These are phyloP conservation scores for Melieria omissa DNA, from an alignment of 2,888 invertebrate species.

Conservation along the genomic window DNA sequence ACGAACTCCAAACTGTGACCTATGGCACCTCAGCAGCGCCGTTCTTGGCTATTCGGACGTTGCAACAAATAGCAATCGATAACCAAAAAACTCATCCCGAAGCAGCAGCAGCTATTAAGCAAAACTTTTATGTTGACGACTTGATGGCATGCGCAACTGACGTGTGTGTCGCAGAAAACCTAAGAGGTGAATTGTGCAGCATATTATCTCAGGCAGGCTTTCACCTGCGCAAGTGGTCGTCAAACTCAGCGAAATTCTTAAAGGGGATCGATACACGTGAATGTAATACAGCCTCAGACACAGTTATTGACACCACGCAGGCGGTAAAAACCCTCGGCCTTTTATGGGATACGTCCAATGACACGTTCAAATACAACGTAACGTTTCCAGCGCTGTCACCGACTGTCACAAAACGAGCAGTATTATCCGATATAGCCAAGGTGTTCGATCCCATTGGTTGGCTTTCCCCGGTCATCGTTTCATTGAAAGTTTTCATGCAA, in stretches of 20 bases:
- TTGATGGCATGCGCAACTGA: constrained; percentile 4
- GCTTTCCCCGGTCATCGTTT: constrained; percentile 22
- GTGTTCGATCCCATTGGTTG: constrained; percentile 30
- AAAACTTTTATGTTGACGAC: constrained; percentile 3
- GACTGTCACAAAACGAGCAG: constrained; percentile 8
- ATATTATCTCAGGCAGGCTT: constrained; percentile 1
- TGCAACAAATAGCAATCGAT: neutral
- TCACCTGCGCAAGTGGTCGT: constrained; percentile 23
- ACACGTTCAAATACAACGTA: constrained; percentile 23
- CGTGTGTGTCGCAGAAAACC: neutral
- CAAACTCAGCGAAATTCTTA: constrained; percentile 9
- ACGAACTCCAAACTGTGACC: neutral
- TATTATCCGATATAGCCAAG: constrained; percentile 22
- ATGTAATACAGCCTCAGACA: neutral
- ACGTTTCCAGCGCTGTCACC: neutral
- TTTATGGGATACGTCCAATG: constrained; percentile 12
- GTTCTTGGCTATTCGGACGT: no score
- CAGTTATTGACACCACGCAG: constrained; percentile 14
- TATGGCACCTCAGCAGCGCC: no score
- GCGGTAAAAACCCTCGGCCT: constrained; percentile 29
- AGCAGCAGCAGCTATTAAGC: neutral
- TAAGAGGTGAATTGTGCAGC: neutral
- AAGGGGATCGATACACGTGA: constrained; percentile 6
- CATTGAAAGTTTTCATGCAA: constrained; percentile 30
- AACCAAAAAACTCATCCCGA: neutral